Evolutionary conservation across 2,113 vertebrate genomes (phyloP), one percentile per base, ranked within the genome.

Genomic region (Melanocharis versteri): DNA sequence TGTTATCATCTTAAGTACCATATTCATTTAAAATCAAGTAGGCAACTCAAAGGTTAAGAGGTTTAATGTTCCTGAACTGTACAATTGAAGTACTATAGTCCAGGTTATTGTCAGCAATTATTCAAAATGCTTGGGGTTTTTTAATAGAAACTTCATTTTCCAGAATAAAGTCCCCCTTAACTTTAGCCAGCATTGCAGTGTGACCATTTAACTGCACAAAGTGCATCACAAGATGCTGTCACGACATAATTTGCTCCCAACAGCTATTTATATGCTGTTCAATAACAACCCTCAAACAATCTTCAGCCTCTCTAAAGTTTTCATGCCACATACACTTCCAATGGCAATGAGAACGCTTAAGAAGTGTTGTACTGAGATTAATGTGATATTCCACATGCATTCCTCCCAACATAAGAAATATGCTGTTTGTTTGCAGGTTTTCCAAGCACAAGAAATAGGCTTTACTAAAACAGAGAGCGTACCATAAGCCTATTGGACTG

Each of bases 31-130:
- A 96, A 97, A 97, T 97, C 95, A 97, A 97, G 95, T 96, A 97
- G 95, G 58, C 91, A 97, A 97, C 97, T 96, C 95, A 97, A 97
- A 97, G 97, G 96, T 97, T 97, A 97, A 97, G 97, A 97, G 97
- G 93, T 95, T 97, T 97, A 97, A 96, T 97, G 95, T 95, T 97
- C 95, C 92, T 94, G 96, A 97, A 96, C 95, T 96, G 91, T 97
- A 94, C 93, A 94, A 82, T 8, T 96, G 91, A 97, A 97, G 91
- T 88, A 91, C 86, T 91, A 13, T 54, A 87, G 96, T 94, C 97
- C 93, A 91, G 51, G 78, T 97, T 97, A 95, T 97, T 96, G 97
- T 96, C 93, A 97, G 92, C 89, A 97, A 97, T 97, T 97, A 97
- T 90, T 94, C 82, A 82, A 73, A 96, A 89, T 72, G 40, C 93